These are phyloP conservation scores for Corticium candelabrum DNA, from an alignment of 37 sponge, comb jelly and placozoan species.

Conservation along the genomic window DNA sequence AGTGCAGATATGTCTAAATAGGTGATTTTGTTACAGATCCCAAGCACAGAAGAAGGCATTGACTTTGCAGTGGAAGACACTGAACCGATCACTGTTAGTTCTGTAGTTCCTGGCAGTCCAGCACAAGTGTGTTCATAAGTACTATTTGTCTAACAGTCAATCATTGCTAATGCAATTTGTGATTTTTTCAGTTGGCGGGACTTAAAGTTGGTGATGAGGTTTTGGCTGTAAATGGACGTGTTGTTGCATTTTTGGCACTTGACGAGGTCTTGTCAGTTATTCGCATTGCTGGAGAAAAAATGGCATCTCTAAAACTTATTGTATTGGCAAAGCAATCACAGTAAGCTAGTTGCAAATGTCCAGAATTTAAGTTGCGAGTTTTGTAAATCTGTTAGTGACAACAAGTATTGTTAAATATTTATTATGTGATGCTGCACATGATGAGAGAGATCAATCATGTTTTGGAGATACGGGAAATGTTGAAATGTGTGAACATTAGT, in stretches of 20 bases:
- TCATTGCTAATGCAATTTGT: background rate
- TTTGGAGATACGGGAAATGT: too few species aligned
- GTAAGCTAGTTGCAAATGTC: background rate
- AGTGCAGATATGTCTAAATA: too few species aligned
- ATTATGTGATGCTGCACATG: too few species aligned
- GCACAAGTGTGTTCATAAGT: conserved; percentile 5
- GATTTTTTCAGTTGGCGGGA: conserved; percentile 22
- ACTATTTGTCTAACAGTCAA: background rate
- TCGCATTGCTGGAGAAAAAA: background rate
- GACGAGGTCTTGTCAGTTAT: background rate
- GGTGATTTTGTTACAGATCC: conserved; percentile 14
- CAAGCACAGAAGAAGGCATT: conserved; percentile 17
- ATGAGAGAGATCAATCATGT: too few species aligned
- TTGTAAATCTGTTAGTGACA: too few species aligned
- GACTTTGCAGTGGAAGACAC: conserved; percentile 18
- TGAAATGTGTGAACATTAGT: too few species aligned
- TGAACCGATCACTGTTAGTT: conserved; percentile 16
- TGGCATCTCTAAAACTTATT: background rate
- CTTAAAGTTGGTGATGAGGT: conserved; percentile 24
- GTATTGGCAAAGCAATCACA: background rate
- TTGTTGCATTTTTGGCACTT: background rate
- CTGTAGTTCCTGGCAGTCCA: conserved; percentile 14
- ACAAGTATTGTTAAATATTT: too few species aligned
- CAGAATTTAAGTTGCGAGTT: too few species aligned
- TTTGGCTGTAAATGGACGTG: conserved; percentile 30